Percentiles rank a stretch among this genome's conserved stretches.
These are phyloP conservation scores for Brachyalestes nurse DNA, from an alignment of 2,797 vertebrate species.

Conservation along the genomic window DNA sequence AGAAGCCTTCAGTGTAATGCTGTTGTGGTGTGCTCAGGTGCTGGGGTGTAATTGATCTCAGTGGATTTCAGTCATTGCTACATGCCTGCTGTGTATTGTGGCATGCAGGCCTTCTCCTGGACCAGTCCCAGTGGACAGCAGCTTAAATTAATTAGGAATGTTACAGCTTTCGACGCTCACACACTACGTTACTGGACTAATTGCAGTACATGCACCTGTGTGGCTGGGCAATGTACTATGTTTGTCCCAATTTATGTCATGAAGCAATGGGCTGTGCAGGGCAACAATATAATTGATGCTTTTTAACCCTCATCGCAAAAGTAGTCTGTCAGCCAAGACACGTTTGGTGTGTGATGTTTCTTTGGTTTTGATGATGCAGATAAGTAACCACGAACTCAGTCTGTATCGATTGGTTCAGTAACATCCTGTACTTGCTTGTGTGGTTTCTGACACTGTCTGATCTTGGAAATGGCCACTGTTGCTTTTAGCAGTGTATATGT, in stretches of 20 bases:
- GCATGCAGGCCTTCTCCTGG: constrained; percentile 44
- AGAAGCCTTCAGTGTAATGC: neutral
- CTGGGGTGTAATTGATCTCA: constrained; percentile 53
- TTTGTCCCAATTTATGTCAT: neutral
- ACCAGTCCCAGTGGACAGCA: constrained; percentile 37
- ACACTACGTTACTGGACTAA: constrained; percentile 24
- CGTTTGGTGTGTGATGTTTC: neutral
- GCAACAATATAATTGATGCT: neutral
- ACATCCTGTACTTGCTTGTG: neutral
- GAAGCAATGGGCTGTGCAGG: neutral
- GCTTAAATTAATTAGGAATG: constrained; percentile 50
- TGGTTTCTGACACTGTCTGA: neutral
- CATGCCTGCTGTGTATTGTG: constrained; percentile 51
- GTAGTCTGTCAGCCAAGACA: neutral
- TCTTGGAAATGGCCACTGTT: too few species aligned
- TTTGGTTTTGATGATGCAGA: neutral
- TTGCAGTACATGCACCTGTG: constrained; percentile 3
- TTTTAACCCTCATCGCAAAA: neutral
- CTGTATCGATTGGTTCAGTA: too few species aligned
- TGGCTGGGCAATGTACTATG: neutral
- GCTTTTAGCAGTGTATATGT: neutral
- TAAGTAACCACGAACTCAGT: too few species aligned
- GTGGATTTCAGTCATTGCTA: constrained; percentile 43
- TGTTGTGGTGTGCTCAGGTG: constrained; percentile 51
- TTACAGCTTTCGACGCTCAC: constrained; percentile 32